Conservation (phyloP, 2,113 vertebrate genomes). For the Carassius auratus region DNA sequence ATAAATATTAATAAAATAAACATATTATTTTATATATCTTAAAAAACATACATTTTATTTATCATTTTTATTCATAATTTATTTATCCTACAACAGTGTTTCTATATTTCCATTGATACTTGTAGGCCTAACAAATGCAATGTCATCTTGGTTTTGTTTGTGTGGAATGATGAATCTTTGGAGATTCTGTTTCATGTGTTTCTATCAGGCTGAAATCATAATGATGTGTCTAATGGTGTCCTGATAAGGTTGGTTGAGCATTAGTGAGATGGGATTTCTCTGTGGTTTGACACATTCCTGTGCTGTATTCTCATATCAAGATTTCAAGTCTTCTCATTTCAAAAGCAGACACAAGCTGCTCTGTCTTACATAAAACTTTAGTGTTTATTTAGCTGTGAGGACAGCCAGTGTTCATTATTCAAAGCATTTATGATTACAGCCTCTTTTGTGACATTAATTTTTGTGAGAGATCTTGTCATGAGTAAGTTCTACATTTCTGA, state of each 20-base stretch:
- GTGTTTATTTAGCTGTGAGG: neutral
- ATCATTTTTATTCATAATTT: neutral
- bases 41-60: too few relatives aligned
- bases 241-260: neutral
- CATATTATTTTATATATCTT: too few relatives aligned
- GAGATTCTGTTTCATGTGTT: neutral
- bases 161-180: neutral
- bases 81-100: neutral
- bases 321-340: conserved; percentile 9
- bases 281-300: conserved; percentile 14
- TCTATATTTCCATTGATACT: neutral
- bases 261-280: neutral
- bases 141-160: neutral
- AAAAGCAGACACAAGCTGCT: neutral
- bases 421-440: neutral
- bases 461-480: neutral
- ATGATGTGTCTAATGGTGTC: neutral
- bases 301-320: conserved; percentile 21
- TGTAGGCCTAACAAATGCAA: neutral
- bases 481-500: neutral
- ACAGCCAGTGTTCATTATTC: neutral
- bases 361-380: neutral
- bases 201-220: conserved; percentile 10
- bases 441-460: neutral
- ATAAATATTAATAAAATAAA: neutral